Percentiles rank a stretch among this genome's conserved stretches.
Conservation (phyloP, 2,113 vertebrate species). For the Nestor notabilis region DNA sequence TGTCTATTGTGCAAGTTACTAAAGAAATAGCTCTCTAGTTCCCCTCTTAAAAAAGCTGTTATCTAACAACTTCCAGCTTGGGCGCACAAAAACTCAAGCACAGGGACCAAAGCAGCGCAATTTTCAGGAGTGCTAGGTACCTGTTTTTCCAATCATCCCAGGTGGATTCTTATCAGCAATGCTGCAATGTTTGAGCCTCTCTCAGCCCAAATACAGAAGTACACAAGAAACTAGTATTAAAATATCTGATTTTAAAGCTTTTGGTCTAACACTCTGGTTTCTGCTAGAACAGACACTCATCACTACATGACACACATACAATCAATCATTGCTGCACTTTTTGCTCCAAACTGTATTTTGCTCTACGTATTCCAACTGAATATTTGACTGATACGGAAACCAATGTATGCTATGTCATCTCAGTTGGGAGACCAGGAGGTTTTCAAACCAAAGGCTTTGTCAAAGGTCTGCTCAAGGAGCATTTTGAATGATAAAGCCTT, state of each 20-base stretch:
- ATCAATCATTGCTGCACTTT: background rate
- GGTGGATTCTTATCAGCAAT: background rate
- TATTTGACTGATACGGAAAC: background rate
- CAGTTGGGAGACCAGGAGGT: background rate
- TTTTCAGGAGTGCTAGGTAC: background rate
- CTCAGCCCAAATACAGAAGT: background rate
- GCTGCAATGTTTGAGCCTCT: background rate
- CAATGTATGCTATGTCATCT: background rate
- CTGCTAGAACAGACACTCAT: background rate
- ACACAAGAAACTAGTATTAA: background rate
- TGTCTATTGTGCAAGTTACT: background rate
- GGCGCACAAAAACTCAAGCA: background rate
- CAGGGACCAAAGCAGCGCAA: background rate
- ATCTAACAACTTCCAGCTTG: background rate
- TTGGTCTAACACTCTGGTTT: background rate
- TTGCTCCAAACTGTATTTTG: background rate
- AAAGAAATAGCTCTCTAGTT: background rate
- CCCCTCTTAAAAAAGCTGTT: background rate
- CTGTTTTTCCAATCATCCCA: accelerated
- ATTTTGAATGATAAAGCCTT: background rate
- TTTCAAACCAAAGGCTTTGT: background rate
- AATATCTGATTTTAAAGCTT: background rate
- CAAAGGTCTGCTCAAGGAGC: background rate
- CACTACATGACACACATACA: accelerated
- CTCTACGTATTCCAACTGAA: background rate